These are phyloP conservation scores for Dendroctonus valens DNA, from an alignment of 1,140 invertebrate species.

Conservation along the genomic window DNA sequence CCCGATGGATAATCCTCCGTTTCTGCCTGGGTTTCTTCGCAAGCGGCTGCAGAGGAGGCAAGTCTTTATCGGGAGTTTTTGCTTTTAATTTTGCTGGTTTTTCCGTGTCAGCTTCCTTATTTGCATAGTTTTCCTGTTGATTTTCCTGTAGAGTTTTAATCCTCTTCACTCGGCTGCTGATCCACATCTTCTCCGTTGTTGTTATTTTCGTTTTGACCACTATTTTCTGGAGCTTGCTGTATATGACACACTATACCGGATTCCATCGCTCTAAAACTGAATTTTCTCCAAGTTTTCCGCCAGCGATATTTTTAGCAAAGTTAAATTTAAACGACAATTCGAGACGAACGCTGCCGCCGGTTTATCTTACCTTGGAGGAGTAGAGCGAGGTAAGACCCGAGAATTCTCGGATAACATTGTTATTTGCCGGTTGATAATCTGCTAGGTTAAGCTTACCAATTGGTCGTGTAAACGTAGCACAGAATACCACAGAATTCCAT, in stretches of 20 bases:
- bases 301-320: slow-evolving; percentile 13
- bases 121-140: too few relatives aligned
- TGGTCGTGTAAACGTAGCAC: slow-evolving; percentile 90
- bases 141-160: too few relatives aligned
- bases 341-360: neutral
- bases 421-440: neutral
- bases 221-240: neutral
- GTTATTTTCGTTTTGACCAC: neutral
- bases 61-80: too few relatives aligned
- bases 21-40: slow-evolving; percentile 6
- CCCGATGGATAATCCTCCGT: neutral
- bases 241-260: neutral
- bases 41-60: too few relatives aligned
- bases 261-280: slow-evolving; percentile 15
- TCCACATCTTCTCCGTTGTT: neutral
- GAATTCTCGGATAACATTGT: too few relatives aligned
- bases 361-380: neutral
- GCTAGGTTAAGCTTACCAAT: slow-evolving; percentile 67
- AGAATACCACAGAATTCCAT: slow-evolving; percentile 89
- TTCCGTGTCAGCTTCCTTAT: too few relatives aligned
- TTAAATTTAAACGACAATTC: slow-evolving; percentile 10
- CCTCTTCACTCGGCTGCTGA: too few relatives aligned
- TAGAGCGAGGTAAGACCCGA: neutral
- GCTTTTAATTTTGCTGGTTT: too few relatives aligned
- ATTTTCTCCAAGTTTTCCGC: slow-evolving; percentile 2